Evolutionary conservation across 2,888 invertebrate genomes (phyloP).

Genomic region (Sinodicranocentrus sp.): DNA sequence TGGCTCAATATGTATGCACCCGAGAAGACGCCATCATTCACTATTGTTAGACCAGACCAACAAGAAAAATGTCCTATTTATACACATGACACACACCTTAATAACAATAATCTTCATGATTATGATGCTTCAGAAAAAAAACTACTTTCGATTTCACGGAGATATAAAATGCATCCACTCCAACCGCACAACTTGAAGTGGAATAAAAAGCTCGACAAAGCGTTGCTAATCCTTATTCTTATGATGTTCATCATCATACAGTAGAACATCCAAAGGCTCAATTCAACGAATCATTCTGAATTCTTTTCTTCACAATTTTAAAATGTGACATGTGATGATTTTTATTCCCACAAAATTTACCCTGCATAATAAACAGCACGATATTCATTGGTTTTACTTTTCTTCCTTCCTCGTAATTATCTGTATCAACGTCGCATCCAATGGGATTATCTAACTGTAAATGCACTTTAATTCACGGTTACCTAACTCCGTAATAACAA

Average conservation of each 20-base stretch:
- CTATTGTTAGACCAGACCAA: too few relatives aligned
- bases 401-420: too few relatives aligned
- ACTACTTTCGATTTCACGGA: conserved; percentile 34
- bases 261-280: background rate
- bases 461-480: too few relatives aligned
- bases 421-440: too few relatives aligned
- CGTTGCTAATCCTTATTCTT: background rate
- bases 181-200: background rate
- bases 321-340: too few relatives aligned
- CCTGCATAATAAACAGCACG: too few relatives aligned
- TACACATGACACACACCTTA: background rate
- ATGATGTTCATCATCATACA: background rate
- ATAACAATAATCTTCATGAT: background rate
- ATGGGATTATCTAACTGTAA: too few relatives aligned
- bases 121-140: background rate
- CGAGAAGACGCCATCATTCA: too few relatives aligned
- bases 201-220: background rate
- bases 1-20: too few relatives aligned
- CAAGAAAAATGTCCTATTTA: conserved; percentile 6
- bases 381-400: too few relatives aligned
- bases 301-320: background rate
- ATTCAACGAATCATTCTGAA: background rate
- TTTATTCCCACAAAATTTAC: too few relatives aligned
- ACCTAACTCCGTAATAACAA: too few relatives aligned
- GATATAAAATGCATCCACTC: background rate